phyloP scores from a whole-genome alignment of 92 coral and sea anemone genomes.

The Palythoa grandiflora region DNA sequence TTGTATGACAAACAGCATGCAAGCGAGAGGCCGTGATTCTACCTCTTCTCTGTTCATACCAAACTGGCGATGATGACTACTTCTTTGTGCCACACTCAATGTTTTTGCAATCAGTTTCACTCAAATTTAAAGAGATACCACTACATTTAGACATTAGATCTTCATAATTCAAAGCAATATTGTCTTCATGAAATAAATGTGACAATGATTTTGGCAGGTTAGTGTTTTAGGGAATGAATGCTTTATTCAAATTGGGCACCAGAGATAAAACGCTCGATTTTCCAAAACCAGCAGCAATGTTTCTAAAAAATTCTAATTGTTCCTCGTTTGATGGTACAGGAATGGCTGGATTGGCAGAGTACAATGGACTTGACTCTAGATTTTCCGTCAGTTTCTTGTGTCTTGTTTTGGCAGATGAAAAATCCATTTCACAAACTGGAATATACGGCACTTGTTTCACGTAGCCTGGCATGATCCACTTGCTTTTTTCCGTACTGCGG shows the following conservation, averaged over 20 bases:
- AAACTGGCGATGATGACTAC: conserved; percentile 31
- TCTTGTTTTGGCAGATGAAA: conserved; percentile 63
- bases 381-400: conserved; percentile 35
- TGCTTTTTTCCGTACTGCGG: conserved; percentile 55
- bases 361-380: conserved; percentile 5
- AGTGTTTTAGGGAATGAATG: conserved; percentile 37
- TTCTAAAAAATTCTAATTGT: conserved; percentile 29
- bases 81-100: conserved; percentile 16
- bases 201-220: conserved; percentile 36
- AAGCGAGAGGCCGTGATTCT: conserved; percentile 38
- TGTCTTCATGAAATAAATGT: conserved; percentile 36
- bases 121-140: conserved; percentile 1
- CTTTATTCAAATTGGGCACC: conserved; percentile 44
- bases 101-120: conserved; percentile 15
- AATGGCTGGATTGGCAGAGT: conserved; percentile 16
- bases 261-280: conserved; percentile 53
- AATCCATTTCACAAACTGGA: conserved; percentile 63
- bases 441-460: conserved; percentile 58
- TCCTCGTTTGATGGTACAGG: conserved; percentile 52
- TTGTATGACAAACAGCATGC: conserved; percentile 43
- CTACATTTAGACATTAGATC: conserved; percentile 21
- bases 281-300: conserved; percentile 19
- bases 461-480: conserved; percentile 62
- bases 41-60: conserved; percentile 37
- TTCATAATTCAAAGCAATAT: conserved; percentile 25